Conservation (phyloP, 1,140 invertebrate species). For the Zophobas atratus region DNA sequence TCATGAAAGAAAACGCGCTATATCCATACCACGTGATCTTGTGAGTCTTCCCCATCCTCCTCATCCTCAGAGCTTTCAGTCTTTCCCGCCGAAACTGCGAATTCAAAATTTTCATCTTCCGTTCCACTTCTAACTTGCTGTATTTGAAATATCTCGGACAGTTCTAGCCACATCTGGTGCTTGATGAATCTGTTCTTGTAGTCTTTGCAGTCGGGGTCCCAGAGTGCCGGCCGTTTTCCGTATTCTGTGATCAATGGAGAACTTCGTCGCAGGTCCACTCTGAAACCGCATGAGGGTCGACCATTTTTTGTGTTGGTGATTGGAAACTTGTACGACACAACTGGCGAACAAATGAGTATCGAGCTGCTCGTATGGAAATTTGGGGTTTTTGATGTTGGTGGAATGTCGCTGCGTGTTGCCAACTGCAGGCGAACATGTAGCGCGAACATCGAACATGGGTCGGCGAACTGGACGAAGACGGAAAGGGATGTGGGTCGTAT, state of each 20-base stretch:
- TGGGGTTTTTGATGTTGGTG: constrained; percentile 8
- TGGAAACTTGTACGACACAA: not conserved
- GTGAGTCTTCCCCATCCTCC: not conserved
- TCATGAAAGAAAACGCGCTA: constrained; percentile 2
- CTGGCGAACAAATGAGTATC: not conserved
- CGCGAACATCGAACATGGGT: constrained; percentile 5
- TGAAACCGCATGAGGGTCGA: not conserved
- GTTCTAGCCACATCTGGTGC: constrained; percentile 68
- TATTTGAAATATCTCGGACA: constrained; percentile 69
- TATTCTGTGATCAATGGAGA: constrained; percentile 69
- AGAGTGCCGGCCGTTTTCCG: constrained; percentile 69
- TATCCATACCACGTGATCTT: constrained; percentile 4
- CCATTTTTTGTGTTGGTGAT: not conserved
- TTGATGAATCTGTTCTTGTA: constrained; percentile 69
- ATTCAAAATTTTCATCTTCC: constrained; percentile 70
- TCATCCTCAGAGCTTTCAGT: constrained; percentile 62
- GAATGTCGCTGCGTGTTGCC: constrained; percentile 1
- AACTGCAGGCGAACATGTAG: constrained; percentile 16
- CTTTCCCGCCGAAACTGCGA: constrained; percentile 71
- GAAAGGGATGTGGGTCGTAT: not conserved
- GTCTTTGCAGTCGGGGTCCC: constrained; percentile 70
- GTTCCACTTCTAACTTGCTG: constrained; percentile 70
- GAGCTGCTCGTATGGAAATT: not conserved
- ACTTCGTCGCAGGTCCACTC: constrained; percentile 70
- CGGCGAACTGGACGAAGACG: not conserved